Evolutionary conservation across 1,140 invertebrate genomes (phyloP), one percentile per base, ranked within the genome.

Genomic region (Gyrodactylus salaris): DNA sequence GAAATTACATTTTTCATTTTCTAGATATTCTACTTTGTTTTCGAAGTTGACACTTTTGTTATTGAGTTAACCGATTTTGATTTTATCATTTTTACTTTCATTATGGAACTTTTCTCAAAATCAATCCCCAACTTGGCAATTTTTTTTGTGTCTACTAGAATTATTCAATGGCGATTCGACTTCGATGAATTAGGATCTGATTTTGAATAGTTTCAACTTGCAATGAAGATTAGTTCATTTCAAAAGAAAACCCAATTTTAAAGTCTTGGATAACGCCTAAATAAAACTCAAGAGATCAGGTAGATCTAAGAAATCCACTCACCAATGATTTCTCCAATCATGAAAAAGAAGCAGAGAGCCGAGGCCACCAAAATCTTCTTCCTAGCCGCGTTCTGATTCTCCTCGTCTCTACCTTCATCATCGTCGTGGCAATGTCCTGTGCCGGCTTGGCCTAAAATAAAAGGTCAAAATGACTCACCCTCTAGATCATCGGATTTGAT

Each of bases 271-370:
- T n/a, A n/a, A 68, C 21, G 34, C 16, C 16, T 68, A 68, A 21
- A 68, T 16, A 68, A 19, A 16, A 19, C 34, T 21, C 34, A 19
- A 68, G 34, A 21, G 16, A 68, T 19, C 21, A 19, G 16, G 21
- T 21, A 21, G 34, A 68, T 19, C 34, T 19, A 21, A 68, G 34
- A 68, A 21, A 68, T 68, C 34, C 34, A 69, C 68, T 1, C 25
- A 69, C 68, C 68, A 16, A 71, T 25, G 2, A 71, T 71, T 25
- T 71, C 70, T 25, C 70, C 70, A 71, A 25, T 71, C 70, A 71
- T 71, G 24, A 71, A 71, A 25, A 71, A 24, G 7, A 71, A 71
- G 1, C n/a, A 24, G 20, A 71, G 26, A 71, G 26, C 26, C 20
- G 21, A 24, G 21, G 70, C 70, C 1, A 25, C 24, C 1, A 25